Conservation (phyloP, 2,113 vertebrate species). For the Otolemur garnettii region DNA sequence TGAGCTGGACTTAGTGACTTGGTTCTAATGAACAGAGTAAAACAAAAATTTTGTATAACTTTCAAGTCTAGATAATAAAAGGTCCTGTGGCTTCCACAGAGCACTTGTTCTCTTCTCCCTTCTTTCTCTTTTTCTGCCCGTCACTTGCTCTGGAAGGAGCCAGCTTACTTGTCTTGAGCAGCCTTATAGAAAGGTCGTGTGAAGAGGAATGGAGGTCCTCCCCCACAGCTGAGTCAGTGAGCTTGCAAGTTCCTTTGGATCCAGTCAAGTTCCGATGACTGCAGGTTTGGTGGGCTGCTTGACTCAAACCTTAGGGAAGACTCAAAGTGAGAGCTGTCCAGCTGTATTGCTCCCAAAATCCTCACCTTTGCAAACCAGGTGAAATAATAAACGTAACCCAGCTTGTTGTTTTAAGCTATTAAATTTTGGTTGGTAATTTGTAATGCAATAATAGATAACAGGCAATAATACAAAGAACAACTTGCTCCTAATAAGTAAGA, state of each 20-base stretch:
- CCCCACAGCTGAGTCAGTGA: background rate
- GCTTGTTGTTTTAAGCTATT: background rate
- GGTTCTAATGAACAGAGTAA: background rate
- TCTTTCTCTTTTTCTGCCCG: too few species aligned
- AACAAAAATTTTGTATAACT: background rate
- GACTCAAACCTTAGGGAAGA: background rate
- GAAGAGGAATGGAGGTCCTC: background rate
- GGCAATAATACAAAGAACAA: background rate
- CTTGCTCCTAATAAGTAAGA: background rate
- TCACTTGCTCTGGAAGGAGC: background rate
- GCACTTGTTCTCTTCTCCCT: background rate
- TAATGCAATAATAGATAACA: background rate
- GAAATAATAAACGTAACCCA: background rate
- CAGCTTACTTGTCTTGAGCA: background rate
- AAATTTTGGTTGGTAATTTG: background rate
- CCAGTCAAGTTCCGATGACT: background rate
- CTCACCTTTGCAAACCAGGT: background rate
- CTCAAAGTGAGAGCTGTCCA: background rate
- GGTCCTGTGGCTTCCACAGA: background rate
- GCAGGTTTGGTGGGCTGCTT: background rate
- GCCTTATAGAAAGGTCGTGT: background rate
- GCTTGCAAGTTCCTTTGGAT: background rate
- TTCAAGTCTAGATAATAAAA: background rate
- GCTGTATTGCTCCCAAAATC: background rate
- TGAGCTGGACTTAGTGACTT: background rate